Evolutionary conservation across 1,140 invertebrate species (phyloP), one percentile per base, ranked within the genome.

Genomic region (Drosophila albomicans): DNA sequence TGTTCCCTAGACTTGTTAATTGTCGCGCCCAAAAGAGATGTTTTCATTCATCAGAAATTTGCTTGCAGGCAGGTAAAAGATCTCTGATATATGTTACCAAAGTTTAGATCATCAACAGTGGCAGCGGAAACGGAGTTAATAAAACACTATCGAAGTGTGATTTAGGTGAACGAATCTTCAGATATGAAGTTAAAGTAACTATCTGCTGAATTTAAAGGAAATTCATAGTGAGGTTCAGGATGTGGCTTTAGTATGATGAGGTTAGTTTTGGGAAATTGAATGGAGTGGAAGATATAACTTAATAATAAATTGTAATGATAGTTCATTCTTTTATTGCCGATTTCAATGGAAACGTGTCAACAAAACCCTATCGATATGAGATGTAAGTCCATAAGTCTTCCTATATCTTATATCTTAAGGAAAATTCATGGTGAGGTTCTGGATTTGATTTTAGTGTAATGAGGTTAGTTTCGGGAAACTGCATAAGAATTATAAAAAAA

Each of bases 1-100:
- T 30, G 7, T 43, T 13, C 28, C n/a, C 28, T 30, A 59, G 68
- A 71, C 73, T 64, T 70, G 61, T 71, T 64, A 75, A 75, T 75
- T 71, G 73, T 52, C 57, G 67, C 59, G 49, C 58, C 6, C 11
- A 7, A 25, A 25, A 13, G 49, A 73, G 56, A 86, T 79, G 75
- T 51, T 64, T 86, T 73, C 82, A 86, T 86, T 86, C 82, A 79
- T 73, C 70, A 58, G 71, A 87, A 86, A 70, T 58, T 20, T 70
- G 43, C 8, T 58, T 38, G 43, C 16, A 10, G 35, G 48, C 79
- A 75, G 78, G 82, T 82, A 85, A 25, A 20, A 41, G 8, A 59
- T 10, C 15, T 56, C 11, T 43, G 10, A 5, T n/a, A 16, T 38
- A n/a, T n/a, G n/a, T n/a, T n/a, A 25, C 16, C n/a, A 28, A 59